Percentiles rank a stretch among this genome's conserved stretches.
phyloP scores from a whole-genome alignment of 2,888 invertebrate species.

The Hetaerina titia region DNA sequence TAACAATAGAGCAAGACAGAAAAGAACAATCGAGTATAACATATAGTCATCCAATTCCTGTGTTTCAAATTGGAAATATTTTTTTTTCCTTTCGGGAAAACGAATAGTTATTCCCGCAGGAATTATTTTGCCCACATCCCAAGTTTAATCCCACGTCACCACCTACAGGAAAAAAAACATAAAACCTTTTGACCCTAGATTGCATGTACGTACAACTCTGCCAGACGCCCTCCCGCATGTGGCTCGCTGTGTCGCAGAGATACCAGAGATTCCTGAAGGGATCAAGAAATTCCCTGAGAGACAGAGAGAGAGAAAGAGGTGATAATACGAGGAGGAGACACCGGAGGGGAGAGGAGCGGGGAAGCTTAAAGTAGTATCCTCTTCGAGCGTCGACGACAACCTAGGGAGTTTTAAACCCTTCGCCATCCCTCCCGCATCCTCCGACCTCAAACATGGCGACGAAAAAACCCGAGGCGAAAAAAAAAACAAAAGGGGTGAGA shows the following conservation, averaged over 20 bases:
- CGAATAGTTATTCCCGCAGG: too few species aligned
- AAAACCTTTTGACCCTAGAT: too few species aligned
- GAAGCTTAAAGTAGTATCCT: not conserved
- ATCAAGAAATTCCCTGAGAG: not conserved
- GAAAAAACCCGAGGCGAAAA: not conserved
- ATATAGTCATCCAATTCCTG: too few species aligned
- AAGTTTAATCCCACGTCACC: too few species aligned
- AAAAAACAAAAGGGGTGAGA: not conserved
- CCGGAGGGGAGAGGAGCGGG: not conserved
- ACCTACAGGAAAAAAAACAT: too few species aligned
- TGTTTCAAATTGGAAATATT: too few species aligned
- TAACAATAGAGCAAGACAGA: too few species aligned
- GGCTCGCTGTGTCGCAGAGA: not conserved
- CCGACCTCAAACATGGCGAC: not conserved
- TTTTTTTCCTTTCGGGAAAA: too few species aligned
- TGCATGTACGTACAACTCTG: too few species aligned
- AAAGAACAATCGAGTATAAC: too few species aligned
- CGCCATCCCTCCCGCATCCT: not conserved
- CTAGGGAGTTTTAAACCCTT: not conserved
- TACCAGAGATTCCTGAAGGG: not conserved
- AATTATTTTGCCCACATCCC: too few species aligned
- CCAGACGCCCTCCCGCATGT: too few species aligned
- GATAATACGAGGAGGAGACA: not conserved
- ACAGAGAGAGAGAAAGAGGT: not conserved
- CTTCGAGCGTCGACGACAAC: not conserved